Evolutionary conservation across 2,113 vertebrate species (phyloP).

Genomic region (Spermophilus dauricus): DNA sequence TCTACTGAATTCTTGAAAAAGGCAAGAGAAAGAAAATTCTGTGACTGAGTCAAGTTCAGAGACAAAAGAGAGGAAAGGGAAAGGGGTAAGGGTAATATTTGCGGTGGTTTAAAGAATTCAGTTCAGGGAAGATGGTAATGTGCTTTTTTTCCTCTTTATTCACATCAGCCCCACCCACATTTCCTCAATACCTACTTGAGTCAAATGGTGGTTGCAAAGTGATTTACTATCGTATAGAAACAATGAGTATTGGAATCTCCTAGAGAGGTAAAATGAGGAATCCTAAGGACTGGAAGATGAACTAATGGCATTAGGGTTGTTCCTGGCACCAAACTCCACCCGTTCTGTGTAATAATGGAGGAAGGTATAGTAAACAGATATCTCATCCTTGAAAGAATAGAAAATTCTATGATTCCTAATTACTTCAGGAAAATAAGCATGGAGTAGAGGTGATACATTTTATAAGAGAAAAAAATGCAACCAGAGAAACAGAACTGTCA

Average conservation of each 20-base stretch:
- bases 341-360: neutral
- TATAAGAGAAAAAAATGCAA: neutral
- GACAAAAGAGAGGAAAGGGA: neutral
- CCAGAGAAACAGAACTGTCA: neutral
- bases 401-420: too few species aligned
- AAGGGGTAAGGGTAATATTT: neutral
- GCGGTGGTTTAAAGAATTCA: neutral
- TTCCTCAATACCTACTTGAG: neutral
- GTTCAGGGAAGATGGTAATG: neutral
- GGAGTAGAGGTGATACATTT: neutral
- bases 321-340: neutral
- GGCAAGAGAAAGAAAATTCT: neutral
- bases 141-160: neutral
- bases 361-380: neutral
- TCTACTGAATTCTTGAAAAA: neutral
- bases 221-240: neutral
- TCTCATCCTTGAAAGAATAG: neutral
- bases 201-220: neutral
- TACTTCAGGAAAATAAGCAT: neutral
- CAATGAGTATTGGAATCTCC: neutral
- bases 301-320: neutral
- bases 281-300: neutral
- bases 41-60: neutral
- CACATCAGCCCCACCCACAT: neutral
- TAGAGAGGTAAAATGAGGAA: neutral